Percentiles rank a stretch among this genome's conserved stretches.
phyloP scores from a whole-genome alignment of 2,888 invertebrate genomes.

The Heliconius cydno region DNA sequence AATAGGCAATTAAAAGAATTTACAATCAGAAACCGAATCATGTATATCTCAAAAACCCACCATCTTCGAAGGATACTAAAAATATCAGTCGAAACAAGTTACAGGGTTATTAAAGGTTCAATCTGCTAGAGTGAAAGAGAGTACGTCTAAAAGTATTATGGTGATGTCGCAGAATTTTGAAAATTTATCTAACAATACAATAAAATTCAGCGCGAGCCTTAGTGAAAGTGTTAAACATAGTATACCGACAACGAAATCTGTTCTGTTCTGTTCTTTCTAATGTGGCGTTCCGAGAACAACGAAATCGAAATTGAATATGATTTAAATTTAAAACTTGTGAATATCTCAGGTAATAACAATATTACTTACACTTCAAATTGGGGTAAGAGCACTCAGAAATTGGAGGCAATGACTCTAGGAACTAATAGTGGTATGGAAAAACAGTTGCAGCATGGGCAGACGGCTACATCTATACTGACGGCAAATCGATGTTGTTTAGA shows the following conservation, averaged over 20 bases:
- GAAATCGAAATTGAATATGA: slow-evolving; percentile 67
- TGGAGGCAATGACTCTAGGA: too few species aligned
- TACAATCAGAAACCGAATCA: slow-evolving; percentile 59
- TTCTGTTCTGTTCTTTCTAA: too few species aligned
- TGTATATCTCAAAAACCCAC: slow-evolving; percentile 65
- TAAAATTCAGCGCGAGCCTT: slow-evolving; percentile 65
- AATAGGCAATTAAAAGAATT: slow-evolving; percentile 56
- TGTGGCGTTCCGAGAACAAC: too few species aligned
- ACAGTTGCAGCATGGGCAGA: too few species aligned
- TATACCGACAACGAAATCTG: slow-evolving; percentile 63
- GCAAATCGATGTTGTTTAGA: too few species aligned
- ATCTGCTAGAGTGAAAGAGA: slow-evolving; percentile 53
- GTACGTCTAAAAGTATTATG: slow-evolving; percentile 56
- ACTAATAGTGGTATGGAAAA: too few species aligned
- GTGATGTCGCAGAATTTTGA: slow-evolving; percentile 66
- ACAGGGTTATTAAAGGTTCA: slow-evolving; percentile 55
- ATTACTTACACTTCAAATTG: slow-evolving; percentile 63
- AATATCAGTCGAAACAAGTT: slow-evolving; percentile 66
- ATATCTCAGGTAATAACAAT: slow-evolving; percentile 59
- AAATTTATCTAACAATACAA: slow-evolving; percentile 61
- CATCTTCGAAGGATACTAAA: slow-evolving; percentile 73
- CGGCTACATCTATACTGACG: too few species aligned
- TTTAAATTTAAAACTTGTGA: slow-evolving; percentile 63
- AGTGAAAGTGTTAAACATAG: slow-evolving; percentile 68
- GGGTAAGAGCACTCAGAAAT: slow-evolving; percentile 54